Evolutionary conservation across 2,113 vertebrate species (phyloP).

Genomic region (Sturnira hondurensis): DNA sequence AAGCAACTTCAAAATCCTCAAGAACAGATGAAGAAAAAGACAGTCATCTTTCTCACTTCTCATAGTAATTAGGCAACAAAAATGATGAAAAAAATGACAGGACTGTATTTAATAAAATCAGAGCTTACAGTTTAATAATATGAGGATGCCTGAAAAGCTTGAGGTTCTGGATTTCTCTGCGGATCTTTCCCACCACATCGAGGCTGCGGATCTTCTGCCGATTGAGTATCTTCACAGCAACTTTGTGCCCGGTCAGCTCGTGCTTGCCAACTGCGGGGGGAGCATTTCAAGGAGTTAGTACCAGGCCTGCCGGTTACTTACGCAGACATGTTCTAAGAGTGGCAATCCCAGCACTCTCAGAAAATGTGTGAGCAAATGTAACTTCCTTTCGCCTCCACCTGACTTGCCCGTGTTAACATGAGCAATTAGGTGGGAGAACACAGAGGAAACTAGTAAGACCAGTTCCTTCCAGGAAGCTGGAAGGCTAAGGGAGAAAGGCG

Average conservation of each 20-base stretch:
- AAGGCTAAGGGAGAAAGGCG: neutral
- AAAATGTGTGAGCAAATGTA: slow-evolving; percentile 2
- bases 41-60: neutral
- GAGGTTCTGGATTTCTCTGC: slow-evolving; percentile 98
- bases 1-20: neutral
- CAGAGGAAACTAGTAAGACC: neutral
- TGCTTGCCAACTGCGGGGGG: slow-evolving; percentile 92
- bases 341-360: neutral
- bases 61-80: neutral
- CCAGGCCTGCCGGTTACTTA: neutral
- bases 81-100: neutral
- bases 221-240: slow-evolving; percentile 98
- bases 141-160: slow-evolving; percentile 99
- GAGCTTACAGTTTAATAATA: slow-evolving; percentile 98
- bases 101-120: neutral
- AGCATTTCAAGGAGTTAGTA: slow-evolving; percentile 13
- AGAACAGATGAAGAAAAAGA: neutral
- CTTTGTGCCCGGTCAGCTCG: slow-evolving; percentile 97
- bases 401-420: neutral
- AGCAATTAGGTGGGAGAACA: neutral
- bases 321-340: neutral
- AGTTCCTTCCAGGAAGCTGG: neutral
- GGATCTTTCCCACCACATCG: slow-evolving; percentile 98
- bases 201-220: slow-evolving; percentile 99
- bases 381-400: neutral